Conservation (phyloP, 1,140 invertebrate genomes). For the roundworm (Caenorhabditis elegans) region WBcel235 BX284606.5:16388501-16389000, state of each 20-base stretch:
- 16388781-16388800: slow-evolving; percentile 66
- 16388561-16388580: neutral
- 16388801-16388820: slow-evolving; percentile 65
- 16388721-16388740: too few relatives aligned
- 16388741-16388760: too few relatives aligned
- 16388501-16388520: neutral
- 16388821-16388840: slow-evolving; percentile 63
- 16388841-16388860: too few relatives aligned
- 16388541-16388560: neutral
- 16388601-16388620: neutral
- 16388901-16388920: too few relatives aligned
- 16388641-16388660: neutral
- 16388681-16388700: neutral
- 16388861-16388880: too few relatives aligned
- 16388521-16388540: slow-evolving; percentile 6
- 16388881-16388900: too few relatives aligned
- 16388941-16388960: too few relatives aligned
- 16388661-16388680: neutral
- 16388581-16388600: neutral
- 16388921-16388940: too few relatives aligned
- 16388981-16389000: too few relatives aligned
- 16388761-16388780: slow-evolving; percentile 57
- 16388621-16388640: neutral
- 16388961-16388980: too few relatives aligned
- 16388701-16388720: neutral